Evolutionary conservation across 2,888 invertebrate genomes (phyloP).

Genomic region (Vannuccia rotundouncinata): DNA sequence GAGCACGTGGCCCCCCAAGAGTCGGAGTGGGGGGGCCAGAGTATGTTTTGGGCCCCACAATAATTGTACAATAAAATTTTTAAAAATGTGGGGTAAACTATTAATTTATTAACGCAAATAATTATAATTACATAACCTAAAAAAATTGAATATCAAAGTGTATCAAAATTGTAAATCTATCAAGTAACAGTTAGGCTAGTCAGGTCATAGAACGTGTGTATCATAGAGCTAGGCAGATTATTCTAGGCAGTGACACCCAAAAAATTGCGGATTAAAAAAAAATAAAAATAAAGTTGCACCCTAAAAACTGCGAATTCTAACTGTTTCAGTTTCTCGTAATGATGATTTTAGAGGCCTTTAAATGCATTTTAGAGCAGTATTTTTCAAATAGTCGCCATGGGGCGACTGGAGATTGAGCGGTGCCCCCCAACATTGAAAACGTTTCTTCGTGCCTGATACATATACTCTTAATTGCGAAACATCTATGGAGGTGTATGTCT

Average conservation of each 20-base stretch:
- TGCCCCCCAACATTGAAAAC: not conserved
- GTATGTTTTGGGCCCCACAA: not conserved
- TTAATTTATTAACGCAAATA: not conserved
- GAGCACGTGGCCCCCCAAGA: not conserved
- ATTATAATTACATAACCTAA: not conserved
- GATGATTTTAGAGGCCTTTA: not conserved
- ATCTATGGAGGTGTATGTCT: no score
- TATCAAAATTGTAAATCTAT: not conserved
- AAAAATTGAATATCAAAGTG: not conserved
- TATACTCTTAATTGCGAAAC: no score
- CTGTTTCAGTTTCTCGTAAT: not conserved
- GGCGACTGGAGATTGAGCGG: not conserved
- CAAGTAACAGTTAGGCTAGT: not conserved
- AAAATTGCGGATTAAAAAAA: not conserved
- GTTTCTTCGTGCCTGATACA: not conserved
- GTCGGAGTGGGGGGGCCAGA: not conserved
- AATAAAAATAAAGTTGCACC: not conserved
- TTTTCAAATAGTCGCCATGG: not conserved
- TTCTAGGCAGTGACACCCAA: no score
- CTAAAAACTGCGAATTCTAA: not conserved
- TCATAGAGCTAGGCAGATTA: conserved; percentile 18
- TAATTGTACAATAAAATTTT: not conserved
- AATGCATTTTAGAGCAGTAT: not conserved
- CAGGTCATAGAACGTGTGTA: not conserved
- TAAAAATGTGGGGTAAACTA: not conserved